These are phyloP conservation scores for Bursaphelenchus okinawaensis DNA, from an alignment of 2,888 invertebrate species.

Conservation along the genomic window DNA sequence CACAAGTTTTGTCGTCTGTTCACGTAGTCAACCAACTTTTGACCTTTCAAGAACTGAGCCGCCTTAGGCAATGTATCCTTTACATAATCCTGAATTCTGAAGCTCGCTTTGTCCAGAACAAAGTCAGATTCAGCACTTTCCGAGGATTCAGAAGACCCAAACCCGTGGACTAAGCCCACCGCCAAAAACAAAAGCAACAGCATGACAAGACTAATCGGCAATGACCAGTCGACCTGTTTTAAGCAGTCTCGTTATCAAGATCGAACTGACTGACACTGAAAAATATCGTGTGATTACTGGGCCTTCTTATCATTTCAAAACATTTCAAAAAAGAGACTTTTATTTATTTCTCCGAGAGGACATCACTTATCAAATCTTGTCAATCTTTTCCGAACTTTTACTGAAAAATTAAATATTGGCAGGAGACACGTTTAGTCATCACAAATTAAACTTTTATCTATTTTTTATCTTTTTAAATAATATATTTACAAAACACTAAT, in stretches of 20 bases:
- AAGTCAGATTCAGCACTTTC: constrained; percentile 12
- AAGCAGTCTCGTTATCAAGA: neutral
- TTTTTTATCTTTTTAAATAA: too few species aligned
- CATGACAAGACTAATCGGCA: neutral
- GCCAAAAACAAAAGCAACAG: neutral
- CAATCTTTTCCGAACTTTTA: too few species aligned
- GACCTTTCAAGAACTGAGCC: constrained; percentile 33
- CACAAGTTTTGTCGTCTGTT: constrained; percentile 37
- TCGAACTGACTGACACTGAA: neutral
- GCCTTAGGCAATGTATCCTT: neutral
- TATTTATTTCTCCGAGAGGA: too few species aligned
- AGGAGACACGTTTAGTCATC: too few species aligned
- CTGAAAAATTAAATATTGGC: too few species aligned
- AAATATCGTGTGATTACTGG: neutral
- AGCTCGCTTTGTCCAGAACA: constrained; percentile 11
- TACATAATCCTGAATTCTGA: constrained; percentile 7
- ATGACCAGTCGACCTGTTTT: neutral
- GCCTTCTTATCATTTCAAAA: neutral
- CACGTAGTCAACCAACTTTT: constrained; percentile 45
- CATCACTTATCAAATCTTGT: too few species aligned
- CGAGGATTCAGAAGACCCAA: neutral
- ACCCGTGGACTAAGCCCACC: neutral
- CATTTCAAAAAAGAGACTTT: neutral
- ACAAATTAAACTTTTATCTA: too few species aligned
- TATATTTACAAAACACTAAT: too few species aligned